A percentile compares a stretch with the other conserved stretches of the same genome.
These are phyloP conservation scores for Tokudaia tokunoshimensis DNA, from an alignment of 2,797 vertebrate genomes.

Conservation along the genomic window DNA sequence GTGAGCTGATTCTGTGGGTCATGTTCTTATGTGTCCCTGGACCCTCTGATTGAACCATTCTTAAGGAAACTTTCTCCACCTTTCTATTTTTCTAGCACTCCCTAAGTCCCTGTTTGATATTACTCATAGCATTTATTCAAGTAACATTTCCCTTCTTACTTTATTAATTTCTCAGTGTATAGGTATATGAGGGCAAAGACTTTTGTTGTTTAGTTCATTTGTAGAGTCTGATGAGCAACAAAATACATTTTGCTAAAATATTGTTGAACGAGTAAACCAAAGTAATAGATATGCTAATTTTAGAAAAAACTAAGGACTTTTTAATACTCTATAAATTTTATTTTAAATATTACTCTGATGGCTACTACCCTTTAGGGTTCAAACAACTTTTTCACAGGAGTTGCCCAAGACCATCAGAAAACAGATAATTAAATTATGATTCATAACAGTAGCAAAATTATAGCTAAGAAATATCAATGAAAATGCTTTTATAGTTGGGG, in stretches of 20 bases:
- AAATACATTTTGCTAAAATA: background rate
- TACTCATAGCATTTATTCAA: background rate
- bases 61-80: background rate
- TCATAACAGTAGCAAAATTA: no score
- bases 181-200: background rate
- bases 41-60: background rate
- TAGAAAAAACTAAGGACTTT: background rate
- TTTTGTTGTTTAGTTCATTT: background rate
- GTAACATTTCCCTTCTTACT: background rate
- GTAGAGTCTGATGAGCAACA: background rate
- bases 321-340: background rate
- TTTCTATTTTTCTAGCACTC: background rate
- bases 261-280: constrained; percentile 8
- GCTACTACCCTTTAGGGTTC: background rate
- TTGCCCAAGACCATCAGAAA: no score
- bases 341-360: background rate
- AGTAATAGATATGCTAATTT: background rate
- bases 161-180: background rate
- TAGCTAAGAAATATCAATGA: no score
- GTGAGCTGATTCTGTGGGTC: background rate
- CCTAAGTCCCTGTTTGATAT: background rate
- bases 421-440: no score
- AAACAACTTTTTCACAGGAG: background rate
- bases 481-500: no score
- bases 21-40: background rate